phyloP scores from a whole-genome alignment of 2,113 vertebrate species.

The Probosciger aterrimus region DNA sequence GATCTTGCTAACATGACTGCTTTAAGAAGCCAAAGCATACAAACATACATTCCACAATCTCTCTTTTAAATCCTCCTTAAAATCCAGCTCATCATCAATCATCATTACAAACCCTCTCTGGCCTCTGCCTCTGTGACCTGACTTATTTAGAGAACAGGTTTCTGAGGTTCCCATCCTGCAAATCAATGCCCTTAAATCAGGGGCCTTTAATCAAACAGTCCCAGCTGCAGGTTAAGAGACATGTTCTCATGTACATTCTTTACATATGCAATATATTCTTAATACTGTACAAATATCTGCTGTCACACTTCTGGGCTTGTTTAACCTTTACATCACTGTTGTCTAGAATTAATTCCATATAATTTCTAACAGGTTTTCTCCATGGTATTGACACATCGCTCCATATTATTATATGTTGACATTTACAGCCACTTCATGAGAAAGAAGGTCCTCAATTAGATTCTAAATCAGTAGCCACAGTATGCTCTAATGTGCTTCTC shows the following conservation, averaged over 20 bases:
- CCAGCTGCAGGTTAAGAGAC: not conserved
- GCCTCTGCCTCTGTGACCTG: not conserved
- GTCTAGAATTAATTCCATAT: not conserved
- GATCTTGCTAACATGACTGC: not conserved
- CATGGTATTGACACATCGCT: not conserved
- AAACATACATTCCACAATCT: not conserved
- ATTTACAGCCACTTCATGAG: not conserved
- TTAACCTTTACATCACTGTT: not conserved
- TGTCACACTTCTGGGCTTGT: not conserved
- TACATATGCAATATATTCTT: not conserved
- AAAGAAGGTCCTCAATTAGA: not conserved
- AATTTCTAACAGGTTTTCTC: not conserved
- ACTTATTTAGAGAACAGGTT: not conserved
- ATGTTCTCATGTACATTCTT: not conserved
- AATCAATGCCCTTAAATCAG: not conserved
- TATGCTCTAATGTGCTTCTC: not conserved
- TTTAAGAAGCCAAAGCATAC: not conserved
- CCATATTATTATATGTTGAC: not conserved
- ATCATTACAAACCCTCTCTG: not conserved
- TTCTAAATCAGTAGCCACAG: not conserved
- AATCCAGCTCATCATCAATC: not conserved
- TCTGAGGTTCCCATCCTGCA: not conserved
- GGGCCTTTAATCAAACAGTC: not conserved
- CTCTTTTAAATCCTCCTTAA: not conserved
- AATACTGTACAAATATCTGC: not conserved